These are phyloP conservation scores for Strigamia transsilvanica DNA, from an alignment of 2,888 invertebrate genomes.

Conservation along the genomic window DNA sequence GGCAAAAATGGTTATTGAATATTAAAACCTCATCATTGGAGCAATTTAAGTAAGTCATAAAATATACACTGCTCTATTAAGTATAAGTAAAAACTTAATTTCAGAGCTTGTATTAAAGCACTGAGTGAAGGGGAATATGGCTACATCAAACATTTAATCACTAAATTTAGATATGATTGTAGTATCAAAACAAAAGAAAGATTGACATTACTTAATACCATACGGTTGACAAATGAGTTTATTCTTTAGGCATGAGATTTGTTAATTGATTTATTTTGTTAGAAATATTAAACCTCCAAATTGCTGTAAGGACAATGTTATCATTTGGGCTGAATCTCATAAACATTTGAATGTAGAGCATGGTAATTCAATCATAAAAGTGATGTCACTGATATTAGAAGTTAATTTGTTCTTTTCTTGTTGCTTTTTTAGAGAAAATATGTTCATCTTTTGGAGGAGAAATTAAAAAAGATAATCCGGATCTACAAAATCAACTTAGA, in stretches of 20 bases:
- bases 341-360: not conserved
- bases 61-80: too few relatives aligned
- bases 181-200: not conserved
- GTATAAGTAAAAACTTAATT: not conserved
- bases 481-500: not conserved
- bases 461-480: not conserved
- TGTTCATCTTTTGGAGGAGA: not conserved
- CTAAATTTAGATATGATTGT: not conserved
- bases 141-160: conserved; percentile 4
- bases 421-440: not conserved
- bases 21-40: not conserved
- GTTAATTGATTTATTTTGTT: not conserved
- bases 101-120: not conserved
- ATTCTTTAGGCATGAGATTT: not conserved
- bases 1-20: not conserved
- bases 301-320: not conserved
- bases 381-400: not conserved
- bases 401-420: not conserved
- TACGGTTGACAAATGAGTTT: not conserved
- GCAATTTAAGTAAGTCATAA: not conserved
- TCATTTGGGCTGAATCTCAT: not conserved
- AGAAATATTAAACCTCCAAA: conserved; percentile 11
- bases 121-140: not conserved
- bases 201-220: not conserved
- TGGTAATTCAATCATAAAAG: not conserved